These are phyloP conservation scores for Tychaedon coryphoeus DNA, from an alignment of 2,113 vertebrate species.

Conservation along the genomic window DNA sequence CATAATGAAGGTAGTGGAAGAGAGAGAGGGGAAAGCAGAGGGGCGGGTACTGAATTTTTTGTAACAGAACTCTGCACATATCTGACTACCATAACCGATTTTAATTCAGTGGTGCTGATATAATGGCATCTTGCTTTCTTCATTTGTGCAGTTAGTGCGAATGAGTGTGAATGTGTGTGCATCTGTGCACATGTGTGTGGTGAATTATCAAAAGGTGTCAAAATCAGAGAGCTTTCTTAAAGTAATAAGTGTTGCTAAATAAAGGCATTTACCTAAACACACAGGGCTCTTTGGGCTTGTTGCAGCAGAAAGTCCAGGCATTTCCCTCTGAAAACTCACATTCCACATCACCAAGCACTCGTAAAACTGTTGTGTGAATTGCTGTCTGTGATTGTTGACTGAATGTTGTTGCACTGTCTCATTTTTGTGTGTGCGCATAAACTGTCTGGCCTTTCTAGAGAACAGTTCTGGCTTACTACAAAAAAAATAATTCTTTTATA, in stretches of 20 bases:
- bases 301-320: not conserved
- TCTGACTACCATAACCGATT: not conserved
- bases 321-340: not conserved
- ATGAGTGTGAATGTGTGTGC: not conserved
- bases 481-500: not conserved
- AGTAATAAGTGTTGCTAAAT: not conserved
- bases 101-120: not conserved
- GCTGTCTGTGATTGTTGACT: not conserved
- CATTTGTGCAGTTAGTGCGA: not conserved
- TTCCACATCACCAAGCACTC: not conserved
- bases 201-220: not conserved
- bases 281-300: not conserved
- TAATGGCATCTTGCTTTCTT: not conserved
- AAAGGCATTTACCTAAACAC: not conserved
- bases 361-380: not conserved
- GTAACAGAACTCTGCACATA: not conserved
- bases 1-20: not conserved
- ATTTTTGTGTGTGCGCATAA: not conserved
- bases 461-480: not conserved
- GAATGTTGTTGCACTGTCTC: not conserved
- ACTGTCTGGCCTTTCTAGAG: not conserved
- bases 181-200: not conserved
- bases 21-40: not conserved
- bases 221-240: not conserved
- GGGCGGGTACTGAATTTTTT: not conserved